phyloP scores from a whole-genome alignment of 2,113 vertebrate species.

The Ptilorrhoa leucosticta region DNA sequence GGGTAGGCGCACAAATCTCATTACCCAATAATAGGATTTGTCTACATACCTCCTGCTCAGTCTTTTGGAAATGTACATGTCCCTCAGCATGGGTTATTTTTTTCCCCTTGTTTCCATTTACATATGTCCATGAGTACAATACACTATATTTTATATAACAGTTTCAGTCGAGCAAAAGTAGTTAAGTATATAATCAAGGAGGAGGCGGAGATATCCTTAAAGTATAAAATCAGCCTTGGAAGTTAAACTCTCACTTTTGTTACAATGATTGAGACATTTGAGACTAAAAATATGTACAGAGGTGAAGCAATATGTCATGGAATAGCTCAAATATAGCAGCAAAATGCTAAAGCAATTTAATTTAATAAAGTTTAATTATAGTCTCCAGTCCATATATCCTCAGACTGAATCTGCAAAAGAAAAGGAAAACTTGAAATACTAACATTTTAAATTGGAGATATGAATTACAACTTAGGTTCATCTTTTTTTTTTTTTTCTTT shows the following conservation, averaged over 20 bases:
- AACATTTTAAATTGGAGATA: background rate
- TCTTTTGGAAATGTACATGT: slow-evolving; percentile 63
- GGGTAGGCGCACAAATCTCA: slow-evolving; percentile 66
- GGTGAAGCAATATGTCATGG: background rate
- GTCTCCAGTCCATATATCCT: background rate
- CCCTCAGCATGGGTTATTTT: slow-evolving; percentile 57
- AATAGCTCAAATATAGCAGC: background rate
- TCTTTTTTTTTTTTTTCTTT: background rate
- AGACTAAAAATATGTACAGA: background rate
- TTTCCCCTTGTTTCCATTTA: slow-evolving; percentile 45
- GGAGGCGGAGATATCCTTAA: background rate
- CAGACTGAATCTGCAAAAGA: background rate
- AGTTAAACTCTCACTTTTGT: slow-evolving; percentile 3
- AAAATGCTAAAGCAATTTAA: background rate
- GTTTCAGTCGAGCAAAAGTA: slow-evolving; percentile 49
- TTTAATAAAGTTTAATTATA: background rate
- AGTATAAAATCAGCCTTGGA: background rate
- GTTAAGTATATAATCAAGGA: background rate
- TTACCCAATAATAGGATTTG: slow-evolving; percentile 76
- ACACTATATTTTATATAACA: slow-evolving; percentile 35
- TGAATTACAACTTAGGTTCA: background rate
- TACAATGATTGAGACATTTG: background rate
- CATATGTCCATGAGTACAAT: slow-evolving; percentile 54
- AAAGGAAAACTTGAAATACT: background rate
- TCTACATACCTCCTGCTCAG: slow-evolving; percentile 68